phyloP scores from a whole-genome alignment of 2,888 invertebrate genomes.

The Chymomyza amoena region DNA sequence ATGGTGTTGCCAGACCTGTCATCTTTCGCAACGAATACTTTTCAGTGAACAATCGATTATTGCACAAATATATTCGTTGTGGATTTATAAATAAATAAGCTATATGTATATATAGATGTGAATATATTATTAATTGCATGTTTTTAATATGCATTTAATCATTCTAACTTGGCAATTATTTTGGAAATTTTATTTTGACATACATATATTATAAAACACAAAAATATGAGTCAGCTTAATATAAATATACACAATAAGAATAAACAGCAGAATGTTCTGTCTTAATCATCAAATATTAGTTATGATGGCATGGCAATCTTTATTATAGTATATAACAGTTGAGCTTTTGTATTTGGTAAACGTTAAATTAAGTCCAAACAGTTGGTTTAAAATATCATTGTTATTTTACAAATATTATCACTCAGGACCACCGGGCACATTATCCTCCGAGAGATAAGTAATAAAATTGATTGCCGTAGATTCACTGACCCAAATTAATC shows the following conservation, averaged over 20 bases:
- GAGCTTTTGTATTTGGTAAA: not conserved
- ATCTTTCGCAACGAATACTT: not conserved
- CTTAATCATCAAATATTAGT: not conserved
- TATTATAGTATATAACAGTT: not conserved
- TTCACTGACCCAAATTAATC: constrained; percentile 85
- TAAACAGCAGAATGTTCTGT: not conserved
- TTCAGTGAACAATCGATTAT: not conserved
- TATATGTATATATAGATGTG: not conserved
- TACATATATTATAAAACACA: not conserved
- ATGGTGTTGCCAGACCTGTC: not conserved
- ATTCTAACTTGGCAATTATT: not conserved
- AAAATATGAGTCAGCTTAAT: not conserved
- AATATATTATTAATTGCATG: not conserved
- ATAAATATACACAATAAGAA: too few relatives aligned
- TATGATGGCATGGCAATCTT: not conserved
- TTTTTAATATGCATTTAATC: not conserved
- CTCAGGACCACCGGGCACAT: constrained; percentile 53
- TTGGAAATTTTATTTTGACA: not conserved
- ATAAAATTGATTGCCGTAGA: constrained; percentile 56
- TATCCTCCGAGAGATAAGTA: constrained; percentile 64
- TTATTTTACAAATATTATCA: not conserved
- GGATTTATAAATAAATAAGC: not conserved
- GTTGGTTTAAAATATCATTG: not conserved
- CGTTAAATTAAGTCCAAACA: not conserved
- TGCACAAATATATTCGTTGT: not conserved